Base-by-base conservation (phyloP, 1,140 invertebrate species). In the Zaprionus vittiger region DNA sequence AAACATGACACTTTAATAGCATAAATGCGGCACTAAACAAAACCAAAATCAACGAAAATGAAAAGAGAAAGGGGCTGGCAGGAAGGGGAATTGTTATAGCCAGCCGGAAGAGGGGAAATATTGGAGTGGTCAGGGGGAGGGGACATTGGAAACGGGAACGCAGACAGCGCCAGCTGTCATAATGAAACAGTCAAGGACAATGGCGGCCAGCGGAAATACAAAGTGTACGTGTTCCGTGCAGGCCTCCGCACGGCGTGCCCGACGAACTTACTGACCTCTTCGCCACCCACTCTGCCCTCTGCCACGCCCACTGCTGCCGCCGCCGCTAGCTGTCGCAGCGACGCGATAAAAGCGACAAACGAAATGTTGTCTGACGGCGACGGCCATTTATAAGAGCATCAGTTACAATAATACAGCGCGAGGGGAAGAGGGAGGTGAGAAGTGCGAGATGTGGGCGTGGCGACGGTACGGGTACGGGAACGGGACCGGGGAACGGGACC, bases 131-230 rank as follows among this genome's bases (percentile, higher is more conserved):
- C 26, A 24, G 14, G 7, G 44, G 28, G 2, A 17, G 1, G n/a
- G 54, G 14, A 12, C 52, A 54, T 11, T 55, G 52, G 12, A 26
- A 26, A 59, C 17, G 24, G 56, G 41, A 52, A 14, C 55, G 44
- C 65, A 70, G 73, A 70, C 73, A 70, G 68, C 56, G 44, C 63
- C 85, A 91, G 85, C 85, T 90, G 85, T 91, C 82, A 90, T 90
- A 90, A 90, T 90, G 85, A 90, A 90, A 90, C 86, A 86, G 85
- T 90, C 85, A 90, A 90, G 85, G 85, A 90, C 85, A 90, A 90
- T 91, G 80, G 66, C 71, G 73, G 67, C 79, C 65, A 81, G 56
- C 86, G 85, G 85, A 89, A 72, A 85, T 85, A 85, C 82, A 90
- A 90, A 90, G 82, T 85, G 79, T 85, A 84, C 81, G 81, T 77